Evolutionary conservation across 2,888 invertebrate species (phyloP).

Genomic region (Amiota mariae): DNA sequence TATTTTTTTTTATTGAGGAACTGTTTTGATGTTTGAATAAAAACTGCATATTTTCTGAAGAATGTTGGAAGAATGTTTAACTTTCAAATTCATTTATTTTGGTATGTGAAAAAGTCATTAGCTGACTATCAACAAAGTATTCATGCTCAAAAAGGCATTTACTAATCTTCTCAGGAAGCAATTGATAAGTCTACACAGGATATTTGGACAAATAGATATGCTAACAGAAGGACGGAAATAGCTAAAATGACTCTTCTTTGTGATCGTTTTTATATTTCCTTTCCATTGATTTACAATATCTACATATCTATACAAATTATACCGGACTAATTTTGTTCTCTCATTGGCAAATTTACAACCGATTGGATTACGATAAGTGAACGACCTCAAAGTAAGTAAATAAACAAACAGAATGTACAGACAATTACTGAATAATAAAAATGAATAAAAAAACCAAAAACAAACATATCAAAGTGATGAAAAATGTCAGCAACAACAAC

Average conservation of each 20-base stretch:
- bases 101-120: no score
- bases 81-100: no score
- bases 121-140: no score
- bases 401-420: slow-evolving; percentile 6
- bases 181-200: no score
- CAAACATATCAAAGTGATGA: not conserved
- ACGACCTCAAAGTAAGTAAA: slow-evolving; percentile 23
- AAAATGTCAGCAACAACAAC: not conserved
- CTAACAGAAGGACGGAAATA: not conserved
- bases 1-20: no score
- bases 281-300: no score
- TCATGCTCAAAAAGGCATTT: no score
- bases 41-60: no score
- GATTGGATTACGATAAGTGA: slow-evolving; percentile 12
- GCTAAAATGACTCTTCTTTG: not conserved
- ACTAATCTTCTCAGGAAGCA: no score
- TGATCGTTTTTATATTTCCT: not conserved
- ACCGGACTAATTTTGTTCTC: not conserved
- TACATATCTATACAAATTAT: no score
- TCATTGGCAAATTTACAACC: not conserved
- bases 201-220: not conserved
- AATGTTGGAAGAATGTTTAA: no score
- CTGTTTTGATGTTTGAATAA: no score
- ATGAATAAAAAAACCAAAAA: not conserved
- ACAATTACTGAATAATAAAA: not conserved